These are phyloP conservation scores for Indicator indicator DNA, from an alignment of 2,113 vertebrate species.

Conservation along the genomic window DNA sequence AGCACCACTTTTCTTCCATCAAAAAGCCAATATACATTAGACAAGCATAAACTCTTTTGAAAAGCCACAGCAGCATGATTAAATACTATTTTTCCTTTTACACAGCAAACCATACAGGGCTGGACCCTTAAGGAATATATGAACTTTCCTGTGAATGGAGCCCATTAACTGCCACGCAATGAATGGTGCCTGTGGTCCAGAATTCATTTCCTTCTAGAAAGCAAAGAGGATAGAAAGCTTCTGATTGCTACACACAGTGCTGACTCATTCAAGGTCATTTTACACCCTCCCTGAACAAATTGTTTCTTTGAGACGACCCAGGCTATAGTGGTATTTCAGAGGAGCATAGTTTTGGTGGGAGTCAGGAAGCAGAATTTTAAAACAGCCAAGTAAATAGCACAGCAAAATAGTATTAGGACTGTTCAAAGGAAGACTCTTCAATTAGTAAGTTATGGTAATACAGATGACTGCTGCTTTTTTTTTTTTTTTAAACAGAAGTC, in stretches of 20 bases:
- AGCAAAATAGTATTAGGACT: not conserved
- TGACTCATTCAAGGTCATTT: constrained; percentile 49
- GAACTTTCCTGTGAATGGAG: constrained; percentile 64
- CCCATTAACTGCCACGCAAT: constrained; percentile 12
- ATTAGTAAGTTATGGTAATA: not conserved
- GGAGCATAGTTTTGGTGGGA: not conserved
- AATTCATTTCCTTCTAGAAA: constrained; percentile 18
- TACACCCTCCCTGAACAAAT: not conserved
- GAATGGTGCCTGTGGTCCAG: constrained; percentile 28
- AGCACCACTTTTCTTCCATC: not conserved
- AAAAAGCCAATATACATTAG: not conserved
- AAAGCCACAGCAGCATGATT: constrained; percentile 33
- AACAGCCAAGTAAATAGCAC: not conserved
- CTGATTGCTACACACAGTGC: not conserved
- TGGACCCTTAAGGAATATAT: constrained; percentile 45
- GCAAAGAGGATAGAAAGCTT: not conserved
- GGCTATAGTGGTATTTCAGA: not conserved
- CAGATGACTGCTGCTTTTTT: accelerated
- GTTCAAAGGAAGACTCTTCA: not conserved
- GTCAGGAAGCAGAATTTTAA: not conserved
- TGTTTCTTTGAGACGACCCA: constrained; percentile 9
- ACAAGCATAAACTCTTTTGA: constrained; percentile 53
- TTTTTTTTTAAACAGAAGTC: not conserved
- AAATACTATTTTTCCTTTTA: constrained; percentile 41
- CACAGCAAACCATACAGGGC: constrained; percentile 9